phyloP scores from a whole-genome alignment of 2,113 vertebrate genomes.

The Capricornis sumatraensis region DNA sequence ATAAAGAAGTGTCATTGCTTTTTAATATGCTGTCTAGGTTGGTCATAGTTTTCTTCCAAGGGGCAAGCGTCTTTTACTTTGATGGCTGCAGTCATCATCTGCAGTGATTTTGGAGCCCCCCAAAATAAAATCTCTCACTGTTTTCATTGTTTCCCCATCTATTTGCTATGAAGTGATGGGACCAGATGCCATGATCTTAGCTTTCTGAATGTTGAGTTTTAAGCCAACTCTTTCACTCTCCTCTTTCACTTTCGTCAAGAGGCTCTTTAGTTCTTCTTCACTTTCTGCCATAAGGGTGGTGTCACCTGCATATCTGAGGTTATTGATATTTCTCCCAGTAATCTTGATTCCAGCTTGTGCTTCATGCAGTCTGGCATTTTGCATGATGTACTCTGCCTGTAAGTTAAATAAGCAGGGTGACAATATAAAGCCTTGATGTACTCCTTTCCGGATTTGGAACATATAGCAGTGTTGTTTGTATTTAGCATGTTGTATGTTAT shows the following conservation, averaged over 20 bases:
- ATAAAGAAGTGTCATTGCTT: neutral
- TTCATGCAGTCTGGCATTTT: neutral
- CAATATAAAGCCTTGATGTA: neutral
- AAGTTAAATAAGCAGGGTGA: neutral
- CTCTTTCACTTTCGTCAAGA: neutral
- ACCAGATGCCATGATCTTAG: neutral
- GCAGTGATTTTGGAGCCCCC: neutral
- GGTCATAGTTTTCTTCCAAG: neutral
- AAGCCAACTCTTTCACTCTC: neutral
- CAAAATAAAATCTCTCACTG: neutral
- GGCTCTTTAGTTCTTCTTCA: neutral
- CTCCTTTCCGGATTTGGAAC: neutral
- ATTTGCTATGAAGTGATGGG: neutral
- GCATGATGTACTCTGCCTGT: neutral
- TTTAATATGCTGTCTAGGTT: neutral
- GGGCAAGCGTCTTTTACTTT: neutral
- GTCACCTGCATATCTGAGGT: neutral
- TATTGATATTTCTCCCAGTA: neutral
- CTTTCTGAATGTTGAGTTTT: neutral
- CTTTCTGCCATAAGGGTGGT: neutral
- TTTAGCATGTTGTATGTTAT: neutral
- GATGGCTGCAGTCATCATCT: neutral
- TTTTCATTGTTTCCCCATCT: neutral
- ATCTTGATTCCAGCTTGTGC: neutral
- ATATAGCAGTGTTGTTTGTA: neutral